Percentiles rank a stretch among this genome's conserved stretches.
These are phyloP conservation scores for Indicator indicator DNA, from an alignment of 2,113 vertebrate genomes.

Conservation along the genomic window DNA sequence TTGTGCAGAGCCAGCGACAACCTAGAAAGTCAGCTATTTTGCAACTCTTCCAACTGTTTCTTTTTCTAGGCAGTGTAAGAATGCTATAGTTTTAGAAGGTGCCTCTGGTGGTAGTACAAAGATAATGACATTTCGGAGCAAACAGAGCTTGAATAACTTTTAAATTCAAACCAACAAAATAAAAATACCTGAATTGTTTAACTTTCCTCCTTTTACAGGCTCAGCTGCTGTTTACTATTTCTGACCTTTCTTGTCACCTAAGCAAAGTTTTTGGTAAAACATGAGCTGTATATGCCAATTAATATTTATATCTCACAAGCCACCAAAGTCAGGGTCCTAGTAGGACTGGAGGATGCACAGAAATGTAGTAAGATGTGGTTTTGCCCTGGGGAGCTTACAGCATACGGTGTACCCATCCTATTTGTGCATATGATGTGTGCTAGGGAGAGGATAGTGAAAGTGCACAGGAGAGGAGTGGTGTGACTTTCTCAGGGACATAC, in stretches of 20 bases:
- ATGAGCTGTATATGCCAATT: neutral
- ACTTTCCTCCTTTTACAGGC: neutral
- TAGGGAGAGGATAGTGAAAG: accelerated
- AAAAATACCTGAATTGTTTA: neutral
- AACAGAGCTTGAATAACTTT: neutral
- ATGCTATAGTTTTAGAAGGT: neutral
- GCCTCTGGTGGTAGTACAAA: neutral
- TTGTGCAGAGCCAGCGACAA: neutral
- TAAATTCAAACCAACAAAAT: neutral
- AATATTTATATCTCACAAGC: neutral
- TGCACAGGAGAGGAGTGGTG: accelerated
- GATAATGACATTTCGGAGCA: neutral
- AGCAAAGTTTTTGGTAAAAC: neutral
- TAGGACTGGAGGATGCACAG: neutral
- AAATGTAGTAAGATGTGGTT: neutral
- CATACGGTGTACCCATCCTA: neutral
- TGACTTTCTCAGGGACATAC: neutral
- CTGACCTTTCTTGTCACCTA: neutral
- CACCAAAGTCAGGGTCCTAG: neutral
- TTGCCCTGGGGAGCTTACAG: accelerated
- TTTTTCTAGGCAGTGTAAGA: accelerated
- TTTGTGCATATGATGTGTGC: accelerated
- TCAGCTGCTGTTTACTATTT: neutral
- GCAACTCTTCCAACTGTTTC: neutral
- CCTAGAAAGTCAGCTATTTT: neutral